Evolutionary conservation across 1,140 invertebrate species (phyloP), one percentile per base, ranked within the genome.

Genomic region (Pseudomyrmex gracilis): DNA sequence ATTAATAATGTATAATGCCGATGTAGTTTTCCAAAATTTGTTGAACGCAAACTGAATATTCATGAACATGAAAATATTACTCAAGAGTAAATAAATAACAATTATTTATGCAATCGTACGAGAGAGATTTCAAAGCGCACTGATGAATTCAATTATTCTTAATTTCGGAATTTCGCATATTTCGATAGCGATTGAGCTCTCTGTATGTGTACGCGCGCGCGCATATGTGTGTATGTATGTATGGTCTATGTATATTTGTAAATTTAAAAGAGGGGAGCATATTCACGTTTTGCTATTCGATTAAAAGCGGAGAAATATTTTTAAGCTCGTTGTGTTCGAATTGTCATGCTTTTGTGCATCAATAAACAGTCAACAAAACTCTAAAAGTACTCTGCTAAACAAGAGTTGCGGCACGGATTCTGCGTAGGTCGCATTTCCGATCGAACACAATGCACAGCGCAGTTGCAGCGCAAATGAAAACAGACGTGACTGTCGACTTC

Each of bases 101-200:
- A 80, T 80, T 80, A 80, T 78, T 78, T 78, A 78, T 58, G 24
- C 53, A 70, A 80, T 4, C 8, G 10, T 47, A 45, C 4, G 63
- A 51, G 22, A 24, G 63, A 70, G 22, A 24, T 70, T 58, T 66
- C 66, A 58, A 53, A 10, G n/a, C 49, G 47, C 43, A 9, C 20
- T 57, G 51, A 67, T 24, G 57, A 71, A 80, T 71, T 58, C n/a
- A 57, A 45, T 80, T 80, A 80, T 49, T 60, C 66, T 70, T 80
- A 80, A 70, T 80, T 80, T 71, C 43, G 1, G 43, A 57, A 78
- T 78, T 49, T 43, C 12, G 12, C 15, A 58, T 47, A 60, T 80
- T 80, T 49, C 45, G 60, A 80, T 60, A 64, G 43, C 17, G 13
- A 57, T 20, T 51, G 53, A 58, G 2, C 22, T 13, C 17, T 34